Percentiles rank a stretch among this genome's conserved stretches.
These are phyloP conservation scores for Drosophila nigritarsus DNA, from an alignment of 2,888 invertebrate species.

Conservation along the genomic window DNA sequence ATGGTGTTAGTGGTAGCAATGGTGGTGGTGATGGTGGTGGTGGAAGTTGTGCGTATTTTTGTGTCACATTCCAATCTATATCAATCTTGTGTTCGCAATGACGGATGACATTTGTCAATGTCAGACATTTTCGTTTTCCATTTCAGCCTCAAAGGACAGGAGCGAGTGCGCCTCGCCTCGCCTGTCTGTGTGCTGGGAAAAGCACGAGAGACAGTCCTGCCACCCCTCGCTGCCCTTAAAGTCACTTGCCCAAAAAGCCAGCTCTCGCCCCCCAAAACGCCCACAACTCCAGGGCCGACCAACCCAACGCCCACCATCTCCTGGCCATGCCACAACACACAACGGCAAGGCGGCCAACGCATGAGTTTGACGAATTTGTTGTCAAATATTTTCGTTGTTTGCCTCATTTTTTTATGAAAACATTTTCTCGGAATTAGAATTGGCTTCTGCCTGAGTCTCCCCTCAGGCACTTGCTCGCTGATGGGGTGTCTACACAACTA, in stretches of 20 bases:
- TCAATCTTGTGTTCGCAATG: conserved; percentile 86
- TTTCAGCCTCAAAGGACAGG: conserved; percentile 77
- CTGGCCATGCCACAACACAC: conserved; percentile 30
- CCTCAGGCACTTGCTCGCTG: conserved; percentile 24
- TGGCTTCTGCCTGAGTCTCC: conserved; percentile 56
- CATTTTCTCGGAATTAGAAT: conserved; percentile 75
- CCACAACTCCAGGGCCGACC: conserved; percentile 25
- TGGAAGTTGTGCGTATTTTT: conserved; percentile 82
- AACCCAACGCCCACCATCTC: conserved; percentile 26
- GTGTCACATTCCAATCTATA: conserved; percentile 86
- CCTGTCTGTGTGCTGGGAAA: conserved; percentile 19
- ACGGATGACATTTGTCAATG: conserved; percentile 86
- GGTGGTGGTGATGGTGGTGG: conserved; percentile 38
- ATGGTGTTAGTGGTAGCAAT: conserved; percentile 18
- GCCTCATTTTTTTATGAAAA: conserved; percentile 69
- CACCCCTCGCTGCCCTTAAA: conserved; percentile 55
- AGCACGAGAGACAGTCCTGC: conserved; percentile 34
- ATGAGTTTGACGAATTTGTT: conserved; percentile 82
- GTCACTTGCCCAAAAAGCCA: conserved; percentile 66
- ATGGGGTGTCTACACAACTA: conserved; percentile 5
- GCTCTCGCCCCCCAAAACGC: conserved; percentile 33
- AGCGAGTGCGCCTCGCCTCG: conserved; percentile 38
- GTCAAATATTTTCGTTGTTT: conserved; percentile 81
- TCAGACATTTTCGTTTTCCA: conserved; percentile 85
- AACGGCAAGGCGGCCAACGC: conserved; percentile 50